Evolutionary conservation across 2,113 vertebrate species (phyloP), one percentile per base, ranked within the genome.

Genomic region (Malurus cyaneus): DNA sequence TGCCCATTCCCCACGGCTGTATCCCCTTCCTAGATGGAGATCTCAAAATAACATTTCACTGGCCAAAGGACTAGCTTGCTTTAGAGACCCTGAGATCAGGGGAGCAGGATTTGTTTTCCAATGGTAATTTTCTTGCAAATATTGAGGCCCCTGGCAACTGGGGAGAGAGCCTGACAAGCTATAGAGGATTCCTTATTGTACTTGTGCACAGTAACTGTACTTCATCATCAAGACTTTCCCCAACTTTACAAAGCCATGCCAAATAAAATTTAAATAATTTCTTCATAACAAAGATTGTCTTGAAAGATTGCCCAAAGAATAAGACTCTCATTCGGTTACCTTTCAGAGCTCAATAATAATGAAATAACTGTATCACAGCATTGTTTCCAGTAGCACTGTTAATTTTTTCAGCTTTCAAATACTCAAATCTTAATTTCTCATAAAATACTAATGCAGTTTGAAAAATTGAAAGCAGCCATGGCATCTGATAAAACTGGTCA

Each of bases 31-130:
- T 44, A 61, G 80, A 96, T 78, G 69, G 60, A 93, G 67, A 96
- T 96, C 96, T 96, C 44, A 56, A 85, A 97, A 96, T 79, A 96
- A 90, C 76, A 89, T 93, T 97, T 94, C 59, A 89, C 56, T 84
- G 53, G 90, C 73, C 84, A 74, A 78, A 96, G 70, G 74, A 86
- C 54, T 77, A 62, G 64, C 28, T 49, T 52, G 53, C 57, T 90
- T 69, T 70, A 78, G 93, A 12, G 11, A 86, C 80, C 64, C 71
- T 72, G 72, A 76, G n/a, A 94, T 93, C 31, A 79, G 67, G 72
- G 19, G 52, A 82, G 54, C 47, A 80, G 67, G 29, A 46, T 93
- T 77, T 96, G 42, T 86, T 97, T 88, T 95, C 80, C 89, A 72
- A 83, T 47, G 74, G 32, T 52, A 74, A 54, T 94, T 96, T 74